Evolutionary conservation across 1,140 invertebrate species (phyloP).

Genomic region (Arctopsyche grandis): DNA sequence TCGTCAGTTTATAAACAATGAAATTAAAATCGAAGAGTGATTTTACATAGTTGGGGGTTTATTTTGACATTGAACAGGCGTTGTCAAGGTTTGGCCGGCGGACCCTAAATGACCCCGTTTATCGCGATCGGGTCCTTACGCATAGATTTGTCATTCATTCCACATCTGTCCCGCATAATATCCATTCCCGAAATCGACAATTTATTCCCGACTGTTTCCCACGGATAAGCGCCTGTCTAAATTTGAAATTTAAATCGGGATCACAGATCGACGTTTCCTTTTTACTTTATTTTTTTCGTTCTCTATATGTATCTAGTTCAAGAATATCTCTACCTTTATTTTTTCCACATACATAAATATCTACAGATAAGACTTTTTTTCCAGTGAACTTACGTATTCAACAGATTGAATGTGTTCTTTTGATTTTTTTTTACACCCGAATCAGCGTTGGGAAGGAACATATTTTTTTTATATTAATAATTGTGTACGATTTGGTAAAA

Average conservation of each 20-base stretch:
- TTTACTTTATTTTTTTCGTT: not conserved
- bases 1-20: too few relatives aligned
- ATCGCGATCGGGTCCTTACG: not conserved
- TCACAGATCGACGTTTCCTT: not conserved
- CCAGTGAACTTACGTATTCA: too few relatives aligned
- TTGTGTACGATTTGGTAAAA: too few relatives aligned
- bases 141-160: not conserved
- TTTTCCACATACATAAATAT: not conserved
- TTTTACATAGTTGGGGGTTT: too few relatives aligned
- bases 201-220: conserved; percentile 2
- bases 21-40: too few relatives aligned
- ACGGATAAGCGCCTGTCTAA: not conserved
- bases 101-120: not conserved
- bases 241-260: conserved; percentile 26
- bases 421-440: too few relatives aligned
- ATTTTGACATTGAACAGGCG: not conserved
- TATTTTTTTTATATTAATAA: too few relatives aligned
- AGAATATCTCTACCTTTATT: too few relatives aligned
- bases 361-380: too few relatives aligned
- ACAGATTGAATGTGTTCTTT: too few relatives aligned
- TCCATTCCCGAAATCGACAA: not conserved
- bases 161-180: conserved; percentile 25
- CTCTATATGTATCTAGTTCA: not conserved
- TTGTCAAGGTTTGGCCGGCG: not conserved
- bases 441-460: too few relatives aligned